Conservation (phyloP, 2,113 vertebrate species). For the Microcebus jonahi region DNA sequence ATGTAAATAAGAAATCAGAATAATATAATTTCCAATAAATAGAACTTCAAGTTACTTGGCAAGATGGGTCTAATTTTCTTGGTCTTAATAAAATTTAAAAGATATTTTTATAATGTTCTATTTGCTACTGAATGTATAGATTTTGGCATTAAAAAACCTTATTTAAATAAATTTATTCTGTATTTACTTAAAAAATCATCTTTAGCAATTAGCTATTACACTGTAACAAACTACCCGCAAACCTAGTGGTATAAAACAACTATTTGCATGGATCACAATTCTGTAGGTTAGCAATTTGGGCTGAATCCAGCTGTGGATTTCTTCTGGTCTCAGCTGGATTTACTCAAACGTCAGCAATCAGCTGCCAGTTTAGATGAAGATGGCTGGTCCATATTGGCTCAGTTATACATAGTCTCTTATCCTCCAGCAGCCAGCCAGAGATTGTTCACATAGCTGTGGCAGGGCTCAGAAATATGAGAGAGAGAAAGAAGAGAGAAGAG, state of each 20-base stretch:
- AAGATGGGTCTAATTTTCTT: background rate
- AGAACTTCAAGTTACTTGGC: background rate
- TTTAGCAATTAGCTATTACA: background rate
- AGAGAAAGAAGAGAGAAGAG: background rate
- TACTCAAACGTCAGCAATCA: background rate
- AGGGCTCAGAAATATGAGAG: too few species aligned
- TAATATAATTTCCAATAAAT: background rate
- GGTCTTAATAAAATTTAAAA: background rate
- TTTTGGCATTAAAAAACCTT: background rate
- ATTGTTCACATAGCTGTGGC: background rate
- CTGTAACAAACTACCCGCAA: background rate
- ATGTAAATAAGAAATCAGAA: constrained; percentile 31
- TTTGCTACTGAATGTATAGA: background rate
- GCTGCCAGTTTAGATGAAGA: background rate
- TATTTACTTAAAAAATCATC: background rate
- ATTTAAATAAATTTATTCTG: background rate
- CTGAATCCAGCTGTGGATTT: background rate
- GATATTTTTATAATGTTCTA: background rate
- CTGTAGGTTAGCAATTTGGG: background rate
- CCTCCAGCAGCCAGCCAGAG: background rate
- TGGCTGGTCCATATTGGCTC: background rate
- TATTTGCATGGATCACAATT: background rate
- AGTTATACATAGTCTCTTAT: background rate
- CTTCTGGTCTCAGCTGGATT: background rate
- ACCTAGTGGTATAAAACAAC: background rate